A percentile compares a stretch with the other conserved stretches of the same genome.
Conservation (phyloP, 2,888 invertebrate species). For the Lepetodrilus schrolli region DNA sequence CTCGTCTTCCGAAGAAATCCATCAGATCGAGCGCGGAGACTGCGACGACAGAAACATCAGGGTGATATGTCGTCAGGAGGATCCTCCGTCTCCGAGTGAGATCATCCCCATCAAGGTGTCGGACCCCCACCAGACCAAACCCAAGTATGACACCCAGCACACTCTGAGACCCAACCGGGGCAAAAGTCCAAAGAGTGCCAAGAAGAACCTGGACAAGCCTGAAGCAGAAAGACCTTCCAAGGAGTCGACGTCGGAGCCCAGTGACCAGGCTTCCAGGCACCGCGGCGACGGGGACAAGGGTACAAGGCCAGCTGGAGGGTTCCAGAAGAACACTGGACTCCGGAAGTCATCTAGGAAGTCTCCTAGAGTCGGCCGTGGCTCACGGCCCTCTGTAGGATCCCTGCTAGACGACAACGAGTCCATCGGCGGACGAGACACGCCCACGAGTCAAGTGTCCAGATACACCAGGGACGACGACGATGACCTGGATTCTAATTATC, state of each 20-base stretch:
- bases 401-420: constrained; percentile 41
- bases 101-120: constrained; percentile 39
- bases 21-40: constrained; percentile 39
- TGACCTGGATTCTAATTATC: constrained; percentile 42
- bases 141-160: constrained; percentile 42
- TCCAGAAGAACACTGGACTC: constrained; percentile 38
- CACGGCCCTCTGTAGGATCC: constrained; percentile 36
- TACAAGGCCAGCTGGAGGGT: constrained; percentile 34
- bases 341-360: constrained; percentile 39
- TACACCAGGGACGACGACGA: constrained; percentile 38
- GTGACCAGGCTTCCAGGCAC: no score
- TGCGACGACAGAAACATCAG: constrained; percentile 39
- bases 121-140: constrained; percentile 29
- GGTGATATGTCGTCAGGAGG: constrained; percentile 33
- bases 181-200: constrained; percentile 11
- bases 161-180: constrained; percentile 41
- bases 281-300: constrained; percentile 31
- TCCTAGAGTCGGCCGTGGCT: constrained; percentile 40
- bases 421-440: constrained; percentile 32
- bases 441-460: constrained; percentile 38
- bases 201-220: constrained; percentile 2
- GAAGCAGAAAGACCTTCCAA: constrained; percentile 1
- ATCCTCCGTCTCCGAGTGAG: constrained; percentile 47
- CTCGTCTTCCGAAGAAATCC: constrained; percentile 56
- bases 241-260: no score